Evolutionary conservation across 1,140 invertebrate genomes (phyloP).

Genomic region (Drepana arcuata): DNA sequence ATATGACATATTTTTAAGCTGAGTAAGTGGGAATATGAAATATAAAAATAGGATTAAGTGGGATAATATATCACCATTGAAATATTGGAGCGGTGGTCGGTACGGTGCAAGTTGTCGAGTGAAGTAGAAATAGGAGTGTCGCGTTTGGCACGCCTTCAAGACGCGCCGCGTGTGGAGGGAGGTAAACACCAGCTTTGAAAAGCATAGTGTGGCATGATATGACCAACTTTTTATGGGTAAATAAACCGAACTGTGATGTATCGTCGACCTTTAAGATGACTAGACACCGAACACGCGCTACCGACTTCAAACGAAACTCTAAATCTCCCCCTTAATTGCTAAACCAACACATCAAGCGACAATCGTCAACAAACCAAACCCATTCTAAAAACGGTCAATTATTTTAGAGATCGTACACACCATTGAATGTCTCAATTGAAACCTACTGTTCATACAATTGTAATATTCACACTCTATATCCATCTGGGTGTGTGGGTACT

Average conservation of each 20-base stretch:
- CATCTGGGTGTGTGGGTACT: too few relatives aligned
- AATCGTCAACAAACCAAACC: slow-evolving; percentile 5
- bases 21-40: too few relatives aligned
- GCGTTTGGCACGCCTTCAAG: slow-evolving; percentile 49
- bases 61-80: too few relatives aligned
- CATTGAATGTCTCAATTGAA: background rate
- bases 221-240: slow-evolving; percentile 21
- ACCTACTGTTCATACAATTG: background rate
- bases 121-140: slow-evolving; percentile 48
- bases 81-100: too few relatives aligned
- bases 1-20: background rate
- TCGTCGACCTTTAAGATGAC: slow-evolving; percentile 17
- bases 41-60: too few relatives aligned
- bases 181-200: slow-evolving; percentile 35
- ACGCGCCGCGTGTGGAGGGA: slow-evolving; percentile 21
- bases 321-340: slow-evolving; percentile 34
- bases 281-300: slow-evolving; percentile 7
- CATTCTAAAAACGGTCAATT: slow-evolving; percentile 3
- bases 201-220: slow-evolving; percentile 50
- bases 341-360: slow-evolving; percentile 9
- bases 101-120: slow-evolving; percentile 12
- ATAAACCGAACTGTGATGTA: slow-evolving; percentile 30
- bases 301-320: slow-evolving; percentile 33
- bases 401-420: background rate
- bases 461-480: too few relatives aligned